Evolutionary conservation across 2,113 vertebrate genomes (phyloP).

Genomic region (Protobothrops flavoviridis): DNA sequence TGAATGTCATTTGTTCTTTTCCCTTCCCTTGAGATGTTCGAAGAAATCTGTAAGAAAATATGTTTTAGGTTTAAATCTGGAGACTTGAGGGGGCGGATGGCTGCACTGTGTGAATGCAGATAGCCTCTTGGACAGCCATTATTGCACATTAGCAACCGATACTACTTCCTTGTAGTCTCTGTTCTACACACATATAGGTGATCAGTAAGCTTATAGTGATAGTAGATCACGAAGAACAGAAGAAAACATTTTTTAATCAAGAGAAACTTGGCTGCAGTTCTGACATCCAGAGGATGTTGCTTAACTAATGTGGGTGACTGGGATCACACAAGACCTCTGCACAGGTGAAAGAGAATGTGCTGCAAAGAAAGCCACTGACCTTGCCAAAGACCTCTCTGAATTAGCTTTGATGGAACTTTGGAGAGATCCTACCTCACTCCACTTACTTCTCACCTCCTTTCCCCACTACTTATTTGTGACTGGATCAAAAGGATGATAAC

Average conservation of each 20-base stretch:
- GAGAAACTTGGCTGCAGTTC: background rate
- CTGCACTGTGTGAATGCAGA: background rate
- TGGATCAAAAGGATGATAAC: background rate
- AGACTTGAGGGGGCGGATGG: background rate
- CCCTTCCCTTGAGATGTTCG: background rate
- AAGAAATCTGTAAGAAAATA: background rate
- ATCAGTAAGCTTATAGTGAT: background rate
- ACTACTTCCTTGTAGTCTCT: background rate
- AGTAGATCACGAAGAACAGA: background rate
- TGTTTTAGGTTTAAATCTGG: background rate
- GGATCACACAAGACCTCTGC: background rate
- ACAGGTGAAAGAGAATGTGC: background rate
- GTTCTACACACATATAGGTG: background rate
- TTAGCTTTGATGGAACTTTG: too few species aligned
- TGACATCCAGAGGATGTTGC: background rate
- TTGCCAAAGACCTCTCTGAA: background rate
- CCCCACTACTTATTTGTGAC: background rate
- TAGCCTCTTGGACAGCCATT: background rate
- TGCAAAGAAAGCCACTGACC: background rate
- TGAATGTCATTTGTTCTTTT: background rate
- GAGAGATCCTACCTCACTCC: background rate
- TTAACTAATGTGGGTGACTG: background rate
- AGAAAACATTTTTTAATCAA: background rate
- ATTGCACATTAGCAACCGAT: background rate
- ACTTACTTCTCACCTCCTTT: background rate